A percentile compares a stretch with the other conserved stretches of the same genome.
Conservation (phyloP, 2,888 invertebrate species). For the Lasioglossum vierecki region DNA sequence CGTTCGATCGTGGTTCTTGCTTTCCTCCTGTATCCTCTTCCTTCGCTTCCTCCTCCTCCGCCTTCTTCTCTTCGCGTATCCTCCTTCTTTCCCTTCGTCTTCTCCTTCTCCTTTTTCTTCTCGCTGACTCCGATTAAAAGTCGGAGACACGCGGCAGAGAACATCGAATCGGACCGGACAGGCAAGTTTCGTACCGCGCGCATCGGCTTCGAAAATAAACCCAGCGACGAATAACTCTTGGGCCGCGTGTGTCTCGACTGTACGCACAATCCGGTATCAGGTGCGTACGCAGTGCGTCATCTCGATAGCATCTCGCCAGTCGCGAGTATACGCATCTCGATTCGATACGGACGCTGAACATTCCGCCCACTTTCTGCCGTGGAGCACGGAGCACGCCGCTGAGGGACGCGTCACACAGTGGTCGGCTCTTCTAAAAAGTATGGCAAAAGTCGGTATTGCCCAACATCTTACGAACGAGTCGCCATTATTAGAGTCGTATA, state of each 20-base stretch:
- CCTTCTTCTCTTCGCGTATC: neutral
- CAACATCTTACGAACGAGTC: neutral
- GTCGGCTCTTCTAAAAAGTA: neutral
- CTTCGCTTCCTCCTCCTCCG: neutral
- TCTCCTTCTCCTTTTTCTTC: neutral
- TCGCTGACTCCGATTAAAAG: constrained; percentile 29
- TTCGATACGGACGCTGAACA: constrained; percentile 70
- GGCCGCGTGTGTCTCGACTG: constrained; percentile 49
- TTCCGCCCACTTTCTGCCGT: constrained; percentile 78
- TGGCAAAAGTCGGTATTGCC: neutral
- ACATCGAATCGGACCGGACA: constrained; percentile 43
- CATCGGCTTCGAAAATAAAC: constrained; percentile 79
- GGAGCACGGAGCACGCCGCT: neutral
- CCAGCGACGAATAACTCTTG: constrained; percentile 75
- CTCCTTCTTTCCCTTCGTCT: neutral
- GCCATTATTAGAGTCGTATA: neutral
- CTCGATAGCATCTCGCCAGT: constrained; percentile 81
- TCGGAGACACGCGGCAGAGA: constrained; percentile 5
- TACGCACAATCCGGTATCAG: constrained; percentile 78
- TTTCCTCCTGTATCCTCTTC: neutral
- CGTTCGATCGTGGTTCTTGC: constrained; percentile 6
- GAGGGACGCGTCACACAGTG: neutral
- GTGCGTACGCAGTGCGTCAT: constrained; percentile 83
- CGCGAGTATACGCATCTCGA: constrained; percentile 56
- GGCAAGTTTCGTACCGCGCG: constrained; percentile 42